A percentile compares a stretch with the other conserved stretches of the same genome.
phyloP scores from a whole-genome alignment of 2,797 vertebrate species.

The Parambassis ranga region DNA sequence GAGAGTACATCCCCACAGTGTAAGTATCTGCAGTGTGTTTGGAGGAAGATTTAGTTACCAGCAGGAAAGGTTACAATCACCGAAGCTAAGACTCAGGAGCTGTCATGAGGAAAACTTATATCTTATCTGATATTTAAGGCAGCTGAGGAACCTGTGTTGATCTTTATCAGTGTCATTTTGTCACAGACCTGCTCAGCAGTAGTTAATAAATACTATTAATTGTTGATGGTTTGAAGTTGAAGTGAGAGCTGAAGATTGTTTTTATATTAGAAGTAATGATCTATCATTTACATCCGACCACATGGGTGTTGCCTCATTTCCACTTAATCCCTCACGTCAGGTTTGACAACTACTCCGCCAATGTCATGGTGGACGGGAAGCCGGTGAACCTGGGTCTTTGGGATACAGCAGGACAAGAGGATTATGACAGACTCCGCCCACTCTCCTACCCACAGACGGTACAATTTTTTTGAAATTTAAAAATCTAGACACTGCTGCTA shows the following conservation, averaged over 20 bases:
- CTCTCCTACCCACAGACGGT: slow-evolving; percentile 99
- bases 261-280: background rate
- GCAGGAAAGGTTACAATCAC: background rate
- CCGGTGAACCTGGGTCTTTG: slow-evolving; percentile 97
- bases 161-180: background rate
- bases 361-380: slow-evolving; percentile 99
- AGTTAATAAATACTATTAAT: background rate
- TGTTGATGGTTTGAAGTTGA: no score
- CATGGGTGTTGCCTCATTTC: background rate
- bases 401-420: slow-evolving; percentile 99
- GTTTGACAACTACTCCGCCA: slow-evolving; percentile 99
- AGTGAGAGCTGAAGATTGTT: background rate
- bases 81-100: background rate
- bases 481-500: background rate
- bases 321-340: slow-evolving; percentile 60
- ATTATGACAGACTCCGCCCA: slow-evolving; percentile 96
- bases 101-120: background rate
- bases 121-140: background rate
- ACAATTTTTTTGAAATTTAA: slow-evolving; percentile 43
- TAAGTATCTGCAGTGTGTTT: slow-evolving; percentile 80
- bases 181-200: background rate
- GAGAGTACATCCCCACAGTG: slow-evolving; percentile 99
- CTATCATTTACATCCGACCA: background rate
- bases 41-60: background rate
- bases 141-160: background rate